Conservation (phyloP, 2,888 invertebrate species). For the Ophion costatus region DNA sequence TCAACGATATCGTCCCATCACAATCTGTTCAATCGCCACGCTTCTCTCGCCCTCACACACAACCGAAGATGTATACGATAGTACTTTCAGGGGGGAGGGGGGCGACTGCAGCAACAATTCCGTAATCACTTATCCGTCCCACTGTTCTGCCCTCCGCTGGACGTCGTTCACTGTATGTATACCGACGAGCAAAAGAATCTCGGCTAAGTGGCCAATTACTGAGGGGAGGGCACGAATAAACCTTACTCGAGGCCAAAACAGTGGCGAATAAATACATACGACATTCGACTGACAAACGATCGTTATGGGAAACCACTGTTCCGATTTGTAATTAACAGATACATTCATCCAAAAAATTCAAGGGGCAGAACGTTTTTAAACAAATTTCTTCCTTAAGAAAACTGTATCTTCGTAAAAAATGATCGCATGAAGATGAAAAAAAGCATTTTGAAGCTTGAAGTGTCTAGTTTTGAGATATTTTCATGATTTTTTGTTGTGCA, state of each 20-base stretch:
- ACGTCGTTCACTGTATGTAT: not conserved
- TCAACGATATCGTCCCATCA: constrained; percentile 43
- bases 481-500: too few species aligned
- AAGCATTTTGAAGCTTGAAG: too few species aligned
- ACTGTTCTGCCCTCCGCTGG: too few species aligned
- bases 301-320: too few species aligned
- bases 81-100: not conserved
- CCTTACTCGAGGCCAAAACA: not conserved
- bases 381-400: too few species aligned
- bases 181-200: constrained; percentile 2
- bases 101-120: constrained; percentile 5
- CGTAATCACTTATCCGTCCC: constrained; percentile 18
- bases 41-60: constrained; percentile 7
- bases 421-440: too few species aligned
- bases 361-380: too few species aligned
- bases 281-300: not conserved
- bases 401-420: too few species aligned
- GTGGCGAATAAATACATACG: not conserved
- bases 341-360: too few species aligned
- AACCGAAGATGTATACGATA: not conserved
- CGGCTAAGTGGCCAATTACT: not conserved
- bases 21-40: constrained; percentile 39
- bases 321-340: too few species aligned
- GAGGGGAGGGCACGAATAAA: not conserved
- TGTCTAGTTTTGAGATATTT: too few species aligned